A percentile compares a stretch with the other conserved stretches of the same genome.
phyloP scores from a whole-genome alignment of 2,888 invertebrate genomes.

The Gisinianus flammeolus region DNA sequence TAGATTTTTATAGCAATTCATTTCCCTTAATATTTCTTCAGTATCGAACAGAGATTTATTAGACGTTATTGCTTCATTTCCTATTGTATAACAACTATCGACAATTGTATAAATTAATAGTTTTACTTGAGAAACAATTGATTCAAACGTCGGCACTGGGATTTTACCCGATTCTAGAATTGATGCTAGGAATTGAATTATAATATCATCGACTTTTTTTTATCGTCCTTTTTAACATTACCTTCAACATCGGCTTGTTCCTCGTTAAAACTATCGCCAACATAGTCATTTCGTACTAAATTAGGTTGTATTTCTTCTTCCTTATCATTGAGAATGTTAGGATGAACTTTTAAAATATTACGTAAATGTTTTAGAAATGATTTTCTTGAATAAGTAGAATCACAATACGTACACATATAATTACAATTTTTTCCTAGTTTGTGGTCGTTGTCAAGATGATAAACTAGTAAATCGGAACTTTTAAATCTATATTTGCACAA shows the following conservation, averaged over 20 bases:
- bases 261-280: not conserved
- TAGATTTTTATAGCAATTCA: not conserved
- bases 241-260: not conserved
- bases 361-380: not conserved
- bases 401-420: not conserved
- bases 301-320: not conserved
- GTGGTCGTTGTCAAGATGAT: not conserved
- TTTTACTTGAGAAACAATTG: not conserved
- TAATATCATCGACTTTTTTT: not conserved
- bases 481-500: not conserved
- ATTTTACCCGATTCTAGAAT: not conserved
- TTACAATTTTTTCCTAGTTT: not conserved
- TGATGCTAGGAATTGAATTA: not conserved
- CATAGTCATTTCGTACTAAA: not conserved
- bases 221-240: not conserved
- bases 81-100: not conserved
- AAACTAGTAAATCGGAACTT: not conserved
- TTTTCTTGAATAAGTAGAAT: not conserved
- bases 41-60: too few relatives aligned
- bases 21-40: not conserved
- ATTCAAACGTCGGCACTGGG: not conserved
- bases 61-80: not conserved
- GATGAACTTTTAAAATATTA: not conserved
- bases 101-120: not conserved
- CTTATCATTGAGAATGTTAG: not conserved